Percentiles rank a stretch among this genome's conserved stretches.
Evolutionary conservation across 1,140 invertebrate genomes (phyloP).

Genomic region (Drosophila eugracilis): DNA sequence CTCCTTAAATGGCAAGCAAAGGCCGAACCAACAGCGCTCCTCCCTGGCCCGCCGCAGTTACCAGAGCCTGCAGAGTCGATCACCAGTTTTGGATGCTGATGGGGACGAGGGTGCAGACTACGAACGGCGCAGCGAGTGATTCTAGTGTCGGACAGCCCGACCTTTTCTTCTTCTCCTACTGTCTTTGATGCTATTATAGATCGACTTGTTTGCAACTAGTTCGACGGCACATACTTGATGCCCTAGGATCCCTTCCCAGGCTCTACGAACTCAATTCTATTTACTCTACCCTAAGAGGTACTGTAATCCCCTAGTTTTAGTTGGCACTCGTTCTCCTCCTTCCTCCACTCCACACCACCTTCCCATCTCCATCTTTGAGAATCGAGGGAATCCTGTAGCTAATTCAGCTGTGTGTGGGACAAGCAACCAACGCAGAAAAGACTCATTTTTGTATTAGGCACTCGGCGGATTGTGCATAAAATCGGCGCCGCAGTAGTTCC

Average conservation of each 20-base stretch:
- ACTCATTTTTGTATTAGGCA: constrained; percentile 51
- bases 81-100: constrained; percentile 16
- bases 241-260: constrained; percentile 16
- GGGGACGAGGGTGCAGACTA: constrained; percentile 26
- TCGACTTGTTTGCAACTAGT: constrained; percentile 52
- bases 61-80: constrained; percentile 23
- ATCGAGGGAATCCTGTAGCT: constrained; percentile 28
- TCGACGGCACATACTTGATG: constrained; percentile 25
- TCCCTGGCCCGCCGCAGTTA: constrained; percentile 36
- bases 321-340: constrained; percentile 27
- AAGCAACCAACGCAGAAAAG: constrained; percentile 33
- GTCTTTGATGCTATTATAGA: constrained; percentile 59
- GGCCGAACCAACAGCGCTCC: constrained; percentile 24
- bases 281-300: constrained; percentile 37
- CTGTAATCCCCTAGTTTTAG: constrained; percentile 47
- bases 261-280: constrained; percentile 11
- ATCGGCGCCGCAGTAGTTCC: constrained; percentile 2
- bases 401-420: constrained; percentile 29
- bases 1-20: constrained; percentile 32
- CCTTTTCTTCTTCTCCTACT: constrained; percentile 15
- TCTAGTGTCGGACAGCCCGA: constrained; percentile 17
- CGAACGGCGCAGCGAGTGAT: constrained; percentile 39
- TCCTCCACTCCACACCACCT: constrained; percentile 7
- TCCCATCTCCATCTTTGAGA: constrained; percentile 2
- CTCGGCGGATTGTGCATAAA: constrained; percentile 5